Conservation (phyloP, 2,113 vertebrate genomes). For the Gavia stellata region DNA sequence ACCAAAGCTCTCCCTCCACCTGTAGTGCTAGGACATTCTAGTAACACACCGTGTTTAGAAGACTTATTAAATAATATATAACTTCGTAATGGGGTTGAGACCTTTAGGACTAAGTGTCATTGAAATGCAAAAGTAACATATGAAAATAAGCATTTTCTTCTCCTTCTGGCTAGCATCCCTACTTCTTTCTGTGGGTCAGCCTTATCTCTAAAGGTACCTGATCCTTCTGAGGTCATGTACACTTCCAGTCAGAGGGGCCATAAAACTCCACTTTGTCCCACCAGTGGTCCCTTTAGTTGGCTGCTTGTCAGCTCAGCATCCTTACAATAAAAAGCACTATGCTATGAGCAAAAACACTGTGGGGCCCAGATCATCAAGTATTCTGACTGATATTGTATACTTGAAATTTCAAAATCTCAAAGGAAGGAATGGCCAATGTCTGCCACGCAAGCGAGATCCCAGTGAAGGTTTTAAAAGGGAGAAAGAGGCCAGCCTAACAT, state of each 20-base stretch:
- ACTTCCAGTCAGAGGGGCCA: not conserved
- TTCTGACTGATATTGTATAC: not conserved
- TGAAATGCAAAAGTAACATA: not conserved
- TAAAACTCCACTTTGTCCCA: not conserved
- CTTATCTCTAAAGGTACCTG: not conserved
- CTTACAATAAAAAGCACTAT: not conserved
- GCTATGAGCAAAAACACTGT: not conserved
- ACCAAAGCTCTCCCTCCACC: not conserved
- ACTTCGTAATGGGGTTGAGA: not conserved
- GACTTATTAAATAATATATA: not conserved
- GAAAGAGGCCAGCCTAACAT: not conserved
- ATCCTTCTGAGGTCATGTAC: not conserved
- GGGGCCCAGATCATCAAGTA: not conserved
- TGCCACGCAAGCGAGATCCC: not conserved
- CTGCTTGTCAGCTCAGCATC: not conserved
- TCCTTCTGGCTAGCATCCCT: not conserved
- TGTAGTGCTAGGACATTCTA: not conserved
- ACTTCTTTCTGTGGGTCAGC: not conserved
- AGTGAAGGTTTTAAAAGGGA: not conserved
- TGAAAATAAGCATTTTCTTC: not conserved
- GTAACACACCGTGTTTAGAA: not conserved
- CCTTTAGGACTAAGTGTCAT: not conserved
- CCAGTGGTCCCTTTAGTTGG: not conserved
- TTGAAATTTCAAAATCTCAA: not conserved
- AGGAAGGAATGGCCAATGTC: not conserved